Conservation (phyloP, 2,888 invertebrate species). For the Sinotaia quadrata region DNA sequence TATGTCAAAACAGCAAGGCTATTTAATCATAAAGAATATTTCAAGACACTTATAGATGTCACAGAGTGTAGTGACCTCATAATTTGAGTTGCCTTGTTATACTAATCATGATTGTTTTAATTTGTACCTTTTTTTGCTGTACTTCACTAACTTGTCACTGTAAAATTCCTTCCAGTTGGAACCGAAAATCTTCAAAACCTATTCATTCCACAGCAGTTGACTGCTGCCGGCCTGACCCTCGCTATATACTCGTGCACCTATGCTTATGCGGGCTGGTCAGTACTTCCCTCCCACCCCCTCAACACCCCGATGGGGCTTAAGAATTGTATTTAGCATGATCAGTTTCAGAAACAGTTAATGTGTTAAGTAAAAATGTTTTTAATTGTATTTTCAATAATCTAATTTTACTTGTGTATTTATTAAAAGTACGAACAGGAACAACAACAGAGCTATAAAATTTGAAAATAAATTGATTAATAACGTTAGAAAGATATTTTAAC, state of each 20-base stretch:
- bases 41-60: too few relatives aligned
- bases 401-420: too few relatives aligned
- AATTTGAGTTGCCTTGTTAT: too few relatives aligned
- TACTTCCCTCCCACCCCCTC: background rate
- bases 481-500: too few relatives aligned
- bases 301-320: background rate
- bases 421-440: background rate
- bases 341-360: background rate
- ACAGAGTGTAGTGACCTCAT: too few relatives aligned
- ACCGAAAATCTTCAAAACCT: conserved; percentile 25
- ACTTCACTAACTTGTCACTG: background rate
- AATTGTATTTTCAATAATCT: too few relatives aligned
- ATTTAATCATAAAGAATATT: too few relatives aligned
- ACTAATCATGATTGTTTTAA: too few relatives aligned
- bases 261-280: conserved; percentile 37
- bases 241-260: conserved; percentile 33
- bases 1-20: too few relatives aligned
- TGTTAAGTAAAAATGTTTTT: too few relatives aligned
- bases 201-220: conserved; percentile 17
- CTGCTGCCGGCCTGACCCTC: conserved; percentile 13
- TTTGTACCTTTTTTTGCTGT: background rate
- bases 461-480: too few relatives aligned
- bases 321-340: background rate
- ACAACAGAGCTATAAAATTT: background rate
- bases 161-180: conserved; percentile 17